Base-by-base conservation (phyloP, 2,888 invertebrate species). In the Odontothrips loti region DNA sequence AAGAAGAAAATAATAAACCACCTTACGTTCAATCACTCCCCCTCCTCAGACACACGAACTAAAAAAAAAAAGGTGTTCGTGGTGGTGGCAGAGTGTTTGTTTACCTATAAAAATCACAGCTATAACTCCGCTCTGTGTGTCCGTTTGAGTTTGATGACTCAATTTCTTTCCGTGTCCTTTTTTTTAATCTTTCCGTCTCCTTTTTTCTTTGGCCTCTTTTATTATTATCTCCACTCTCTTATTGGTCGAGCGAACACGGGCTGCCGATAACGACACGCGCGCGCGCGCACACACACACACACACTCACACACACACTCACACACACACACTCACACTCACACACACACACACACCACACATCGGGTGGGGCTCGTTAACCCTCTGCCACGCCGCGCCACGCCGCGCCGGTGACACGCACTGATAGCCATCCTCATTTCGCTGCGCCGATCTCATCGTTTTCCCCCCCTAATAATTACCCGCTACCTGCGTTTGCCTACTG, bases 21-120 rank as follows among this genome's bases (percentile, higher is more conserved):
- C 34, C 34, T 43, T 43, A 4, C 34, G 34, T 43, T 43, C 34
- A 43, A 43, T 43, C 34, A 43, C 34, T 43, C 34, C 6, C 34
- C 34, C 34, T 6, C 34, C 34, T 6, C 34, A 43, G 3, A 43
- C 34, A 43, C 34, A 43, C 34, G 34, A 6, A n/a, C n/a, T 23
- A 68, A 68, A 23, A 68, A 20, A 1, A 75, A 75, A 27, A 27
- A 75, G 12, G 68, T 27, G n/a, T 23, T 9, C 68, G 68, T 15
- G 58, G 34, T 10, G n/a, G n/a, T n/a, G n/a, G n/a, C n/a, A n/a
- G 68, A 27, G 68, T 75, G 68, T 75, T 27, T 75, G 68, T 75
- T 75, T 75, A 75, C 68, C 27, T 27, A 75, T 75, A 75, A 75
- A 75, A 75, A 75, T 75, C 27, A 75, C 23, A 27, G 68, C 68